phyloP scores from a whole-genome alignment of 2,113 vertebrate species.

The Falcunculus frontatus region DNA sequence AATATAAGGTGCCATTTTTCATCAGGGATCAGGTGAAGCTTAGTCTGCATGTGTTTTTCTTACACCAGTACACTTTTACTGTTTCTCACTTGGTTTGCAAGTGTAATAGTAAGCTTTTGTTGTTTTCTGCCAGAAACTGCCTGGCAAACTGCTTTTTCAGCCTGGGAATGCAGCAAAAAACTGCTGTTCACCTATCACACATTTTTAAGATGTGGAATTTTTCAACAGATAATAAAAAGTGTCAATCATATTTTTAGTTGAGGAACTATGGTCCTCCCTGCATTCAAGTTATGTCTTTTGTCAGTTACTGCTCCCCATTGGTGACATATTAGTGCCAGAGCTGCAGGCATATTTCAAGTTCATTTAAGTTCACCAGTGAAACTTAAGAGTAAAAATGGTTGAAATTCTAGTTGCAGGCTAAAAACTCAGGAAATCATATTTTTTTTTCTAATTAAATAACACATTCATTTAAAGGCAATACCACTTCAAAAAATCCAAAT shows the following conservation, averaged over 20 bases:
- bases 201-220: slow-evolving; percentile 10
- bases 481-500: neutral
- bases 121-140: neutral
- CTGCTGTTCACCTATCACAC: neutral
- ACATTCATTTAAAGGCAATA: neutral
- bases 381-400: neutral
- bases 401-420: neutral
- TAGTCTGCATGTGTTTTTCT: neutral
- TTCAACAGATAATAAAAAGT: slow-evolving; percentile 7
- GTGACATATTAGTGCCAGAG: neutral
- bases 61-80: neutral
- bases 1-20: neutral
- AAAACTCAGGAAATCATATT: neutral
- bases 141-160: neutral
- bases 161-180: neutral
- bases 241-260: slow-evolving; percentile 7
- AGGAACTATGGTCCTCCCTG: neutral
- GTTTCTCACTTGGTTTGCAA: neutral
- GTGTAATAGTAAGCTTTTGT: neutral
- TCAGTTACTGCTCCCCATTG: neutral
- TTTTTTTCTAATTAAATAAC: neutral
- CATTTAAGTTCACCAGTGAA: neutral
- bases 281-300: neutral
- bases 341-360: neutral
- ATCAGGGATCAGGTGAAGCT: slow-evolving; percentile 1